phyloP scores from a whole-genome alignment of 2,797 vertebrate species.

The Myotis planiceps region DNA sequence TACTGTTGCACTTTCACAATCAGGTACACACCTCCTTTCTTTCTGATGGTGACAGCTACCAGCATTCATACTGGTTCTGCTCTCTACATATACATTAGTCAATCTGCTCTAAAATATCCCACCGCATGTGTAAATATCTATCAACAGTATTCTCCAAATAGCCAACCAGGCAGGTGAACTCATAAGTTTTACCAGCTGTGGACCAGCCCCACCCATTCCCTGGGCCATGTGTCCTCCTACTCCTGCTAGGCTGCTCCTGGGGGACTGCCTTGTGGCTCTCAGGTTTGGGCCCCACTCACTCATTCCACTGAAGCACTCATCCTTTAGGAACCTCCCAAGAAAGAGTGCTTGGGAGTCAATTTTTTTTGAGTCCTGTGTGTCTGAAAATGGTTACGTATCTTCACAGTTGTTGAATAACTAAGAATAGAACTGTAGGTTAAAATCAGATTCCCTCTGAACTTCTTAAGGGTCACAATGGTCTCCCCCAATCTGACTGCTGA shows the following conservation, averaged over 20 bases:
- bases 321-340: not conserved
- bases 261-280: not conserved
- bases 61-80: not conserved
- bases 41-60: not conserved
- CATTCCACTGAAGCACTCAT: not conserved
- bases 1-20: not conserved
- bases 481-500: not conserved
- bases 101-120: not conserved
- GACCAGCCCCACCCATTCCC: rapidly evolving
- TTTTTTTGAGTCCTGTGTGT: not conserved
- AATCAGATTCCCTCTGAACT: not conserved
- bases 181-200: not conserved
- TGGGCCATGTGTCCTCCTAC: no score
- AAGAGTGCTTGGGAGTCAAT: not conserved
- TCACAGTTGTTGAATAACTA: not conserved
- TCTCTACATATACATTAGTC: not conserved
- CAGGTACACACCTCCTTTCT: not conserved
- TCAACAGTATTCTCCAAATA: not conserved
- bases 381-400: not conserved
- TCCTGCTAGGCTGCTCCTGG: not conserved
- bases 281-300: not conserved
- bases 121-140: not conserved
- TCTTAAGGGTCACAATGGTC: not conserved
- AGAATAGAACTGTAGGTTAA: not conserved
- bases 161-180: not conserved